These are phyloP conservation scores for Parthenolecanium corni DNA, from an alignment of 2,888 invertebrate genomes.

Conservation along the genomic window DNA sequence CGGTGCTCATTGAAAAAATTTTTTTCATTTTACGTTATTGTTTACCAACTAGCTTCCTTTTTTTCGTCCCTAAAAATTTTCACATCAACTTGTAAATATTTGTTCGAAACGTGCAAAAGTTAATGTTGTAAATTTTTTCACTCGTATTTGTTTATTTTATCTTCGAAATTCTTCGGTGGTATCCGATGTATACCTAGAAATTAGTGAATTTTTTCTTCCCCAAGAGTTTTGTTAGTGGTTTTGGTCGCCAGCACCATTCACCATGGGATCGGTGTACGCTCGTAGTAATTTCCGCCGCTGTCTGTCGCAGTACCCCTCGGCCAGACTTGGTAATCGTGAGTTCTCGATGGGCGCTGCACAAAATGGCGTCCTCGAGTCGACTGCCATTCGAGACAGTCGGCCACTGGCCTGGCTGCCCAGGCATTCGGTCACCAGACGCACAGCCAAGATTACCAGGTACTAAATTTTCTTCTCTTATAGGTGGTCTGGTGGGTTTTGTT, in stretches of 20 bases:
- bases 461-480: background rate
- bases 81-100: no score
- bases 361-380: constrained; percentile 4
- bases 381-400: background rate
- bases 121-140: no score
- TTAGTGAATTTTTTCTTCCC: no score
- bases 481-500: background rate
- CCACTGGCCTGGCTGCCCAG: constrained; percentile 19
- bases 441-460: constrained; percentile 22
- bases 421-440: constrained; percentile 22
- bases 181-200: no score
- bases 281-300: constrained; percentile 17
- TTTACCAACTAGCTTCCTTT: no score
- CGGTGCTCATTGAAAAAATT: no score
- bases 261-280: constrained; percentile 10
- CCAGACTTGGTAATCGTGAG: background rate
- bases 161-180: no score
- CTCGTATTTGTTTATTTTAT: no score
- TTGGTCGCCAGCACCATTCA: background rate
- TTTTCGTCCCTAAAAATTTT: no score
- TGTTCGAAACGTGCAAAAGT: no score
- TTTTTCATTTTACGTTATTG: no score
- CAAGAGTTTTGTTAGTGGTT: background rate
- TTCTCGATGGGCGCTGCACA: background rate
- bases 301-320: background rate